Base-by-base conservation (phyloP, 2,797 vertebrate species). In the Melanotaenia maccullochi region DNA sequence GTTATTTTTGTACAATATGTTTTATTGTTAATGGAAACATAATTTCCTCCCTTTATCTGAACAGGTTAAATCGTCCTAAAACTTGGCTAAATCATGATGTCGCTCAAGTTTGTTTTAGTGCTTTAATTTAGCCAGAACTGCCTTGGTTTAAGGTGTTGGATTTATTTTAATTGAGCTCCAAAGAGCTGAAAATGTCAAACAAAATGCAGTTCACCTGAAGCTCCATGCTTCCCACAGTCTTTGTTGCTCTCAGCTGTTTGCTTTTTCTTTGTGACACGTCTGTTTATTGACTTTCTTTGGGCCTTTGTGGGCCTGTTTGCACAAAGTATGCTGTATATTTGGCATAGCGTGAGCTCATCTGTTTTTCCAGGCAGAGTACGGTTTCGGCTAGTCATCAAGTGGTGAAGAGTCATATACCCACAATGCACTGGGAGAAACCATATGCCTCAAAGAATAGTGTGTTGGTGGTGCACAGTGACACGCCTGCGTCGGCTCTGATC, bases 201-300 rank as follows among this genome's bases (percentile, higher is more conserved):
- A 40, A 42, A 30, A 55, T 24, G 22, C 1, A 30, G 24, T 35
- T 35, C 44, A 52, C 61, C 13, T 69, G 60, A 24, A 49, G 24
- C 9, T 16, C 35, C 42, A 36, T 0, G 18, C 75, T 80, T 83
- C 80, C 69, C 79, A 67, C 54, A 18, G 40, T 40, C 30, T 5
- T 16, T 55, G 74, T 60, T 51, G 44, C 58, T 71, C 40, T 22
- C 3, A 67, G 44, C 58, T 65, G 42, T 81, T 84, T 81, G 65
- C 54, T 60, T 62, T 75, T 30, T 74, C 78, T 85, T 30, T 60
- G 24, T 32, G 22, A 62, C 59, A 16, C 67, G 71, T 18, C 4
- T 83, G 79, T 87, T 86, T 89, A 60, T 89, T 86, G 84, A 83
- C 81, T 78, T 61, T 82, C 42, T 55, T 63, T n/a, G 24, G 56